phyloP scores from a whole-genome alignment of 2,888 invertebrate species.

The Ditula angustiorana region DNA sequence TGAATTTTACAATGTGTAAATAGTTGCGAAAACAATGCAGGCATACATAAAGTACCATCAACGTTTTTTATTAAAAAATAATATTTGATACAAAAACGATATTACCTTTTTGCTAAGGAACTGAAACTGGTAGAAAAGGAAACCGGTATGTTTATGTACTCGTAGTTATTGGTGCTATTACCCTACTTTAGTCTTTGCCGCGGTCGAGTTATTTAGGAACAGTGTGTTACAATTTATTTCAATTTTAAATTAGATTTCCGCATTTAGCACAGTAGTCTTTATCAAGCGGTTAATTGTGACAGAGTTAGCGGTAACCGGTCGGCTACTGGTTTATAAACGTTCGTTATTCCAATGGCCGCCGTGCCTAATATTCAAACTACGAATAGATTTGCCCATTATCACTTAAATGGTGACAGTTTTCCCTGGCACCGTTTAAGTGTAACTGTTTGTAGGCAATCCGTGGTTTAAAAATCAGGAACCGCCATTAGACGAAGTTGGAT shows the following conservation, averaged over 20 bases:
- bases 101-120: background rate
- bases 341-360: no score
- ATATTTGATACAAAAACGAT: background rate
- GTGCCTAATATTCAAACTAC: no score
- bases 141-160: background rate
- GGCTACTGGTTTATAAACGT: background rate
- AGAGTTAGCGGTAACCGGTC: background rate
- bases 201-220: conserved; percentile 2
- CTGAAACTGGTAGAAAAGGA: background rate
- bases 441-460: no score
- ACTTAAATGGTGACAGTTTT: no score
- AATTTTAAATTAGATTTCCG: conserved; percentile 30
- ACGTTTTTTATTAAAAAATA: background rate
- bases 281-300: background rate
- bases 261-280: conserved; percentile 22
- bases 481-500: no score
- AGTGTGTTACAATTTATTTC: conserved; percentile 11
- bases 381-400: no score
- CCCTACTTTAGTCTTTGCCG: background rate
- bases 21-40: no score
- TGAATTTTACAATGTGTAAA: no score
- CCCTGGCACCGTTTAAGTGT: no score
- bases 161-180: no score
- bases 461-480: no score
- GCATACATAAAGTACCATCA: no score